Conservation (phyloP, 2,113 vertebrate species). For the Caranx melampygus region DNA sequence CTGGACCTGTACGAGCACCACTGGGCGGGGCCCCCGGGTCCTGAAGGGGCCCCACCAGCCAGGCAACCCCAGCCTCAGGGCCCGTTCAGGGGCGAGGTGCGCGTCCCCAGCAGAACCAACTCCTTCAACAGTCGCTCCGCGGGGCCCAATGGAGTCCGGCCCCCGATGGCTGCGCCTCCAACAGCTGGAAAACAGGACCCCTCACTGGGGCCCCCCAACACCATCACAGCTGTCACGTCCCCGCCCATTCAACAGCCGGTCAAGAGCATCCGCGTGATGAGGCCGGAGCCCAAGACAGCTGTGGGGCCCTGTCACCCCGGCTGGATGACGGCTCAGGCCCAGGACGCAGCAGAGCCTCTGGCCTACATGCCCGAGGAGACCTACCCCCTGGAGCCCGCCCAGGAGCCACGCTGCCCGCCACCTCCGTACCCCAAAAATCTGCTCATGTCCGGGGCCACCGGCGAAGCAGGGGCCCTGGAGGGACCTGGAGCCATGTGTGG, state of each 20-base stretch:
- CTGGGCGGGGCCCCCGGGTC: conserved; percentile 87
- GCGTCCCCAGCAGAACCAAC: conserved; percentile 91
- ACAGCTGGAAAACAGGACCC: conserved; percentile 85
- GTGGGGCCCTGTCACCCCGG: conserved; percentile 95
- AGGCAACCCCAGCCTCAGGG: conserved; percentile 85
- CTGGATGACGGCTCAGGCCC: conserved; percentile 89
- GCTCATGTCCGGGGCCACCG: conserved; percentile 79
- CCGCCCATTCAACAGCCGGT: conserved; percentile 96
- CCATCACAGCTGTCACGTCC: conserved; percentile 93
- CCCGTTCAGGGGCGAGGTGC: conserved; percentile 88
- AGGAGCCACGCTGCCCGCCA: conserved; percentile 91
- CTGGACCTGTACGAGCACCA: conserved; percentile 92
- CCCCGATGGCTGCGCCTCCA: conserved; percentile 79
- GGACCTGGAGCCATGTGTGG: conserved; percentile 73
- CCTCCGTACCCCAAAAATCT: conserved; percentile 95
- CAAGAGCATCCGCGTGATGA: conserved; percentile 95
- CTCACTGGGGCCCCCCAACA: conserved; percentile 88
- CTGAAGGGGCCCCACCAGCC: conserved; percentile 84
- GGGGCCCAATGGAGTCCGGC: conserved; percentile 83
- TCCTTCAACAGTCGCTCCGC: conserved; percentile 94
- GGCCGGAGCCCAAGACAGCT: conserved; percentile 96
- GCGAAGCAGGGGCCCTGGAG: conserved; percentile 84
- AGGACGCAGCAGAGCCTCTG: conserved; percentile 85
- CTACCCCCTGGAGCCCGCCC: conserved; percentile 86
- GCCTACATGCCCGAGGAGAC: conserved; percentile 82